Percentiles rank a stretch among this genome's conserved stretches.
These are phyloP conservation scores for Ambastaia sidthimunki DNA, from an alignment of 2,797 vertebrate species.

Conservation along the genomic window DNA sequence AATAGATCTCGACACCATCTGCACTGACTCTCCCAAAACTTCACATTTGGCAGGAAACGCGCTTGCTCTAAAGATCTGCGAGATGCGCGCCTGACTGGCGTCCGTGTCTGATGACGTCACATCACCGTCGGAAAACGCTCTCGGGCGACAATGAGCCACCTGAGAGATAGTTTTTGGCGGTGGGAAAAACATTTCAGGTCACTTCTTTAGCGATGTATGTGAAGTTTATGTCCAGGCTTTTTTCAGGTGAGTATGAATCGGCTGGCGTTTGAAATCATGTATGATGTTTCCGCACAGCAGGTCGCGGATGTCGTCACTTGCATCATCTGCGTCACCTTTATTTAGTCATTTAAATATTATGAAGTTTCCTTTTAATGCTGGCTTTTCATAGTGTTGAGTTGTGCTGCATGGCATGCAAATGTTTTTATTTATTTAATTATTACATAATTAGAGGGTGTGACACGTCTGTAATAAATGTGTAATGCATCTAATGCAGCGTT, in stretches of 20 bases:
- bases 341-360: not conserved
- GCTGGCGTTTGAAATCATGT: not conserved
- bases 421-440: not conserved
- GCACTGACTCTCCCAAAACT: not conserved
- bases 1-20: not conserved
- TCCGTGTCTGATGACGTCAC: slow-evolving; percentile 71
- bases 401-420: not conserved
- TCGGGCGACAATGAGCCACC: slow-evolving; percentile 46
- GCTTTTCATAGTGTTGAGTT: slow-evolving; percentile 1
- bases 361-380: not conserved
- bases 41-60: not conserved
- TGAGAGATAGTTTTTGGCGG: slow-evolving; percentile 48
- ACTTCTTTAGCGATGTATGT: slow-evolving; percentile 68
- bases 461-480: not conserved
- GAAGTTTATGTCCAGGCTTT: slow-evolving; percentile 70
- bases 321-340: not conserved
- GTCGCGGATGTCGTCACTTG: not conserved
- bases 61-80: slow-evolving; percentile 3
- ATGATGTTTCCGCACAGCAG: not conserved
- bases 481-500: not conserved
- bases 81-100: slow-evolving; percentile 42
- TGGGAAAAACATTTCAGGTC: slow-evolving; percentile 32
- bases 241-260: slow-evolving; percentile 74
- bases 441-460: not conserved
- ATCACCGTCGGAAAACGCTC: slow-evolving; percentile 62